Evolutionary conservation across 2,113 vertebrate genomes (phyloP).

Genomic region (Sinocyclocheilus anophthalmus): DNA sequence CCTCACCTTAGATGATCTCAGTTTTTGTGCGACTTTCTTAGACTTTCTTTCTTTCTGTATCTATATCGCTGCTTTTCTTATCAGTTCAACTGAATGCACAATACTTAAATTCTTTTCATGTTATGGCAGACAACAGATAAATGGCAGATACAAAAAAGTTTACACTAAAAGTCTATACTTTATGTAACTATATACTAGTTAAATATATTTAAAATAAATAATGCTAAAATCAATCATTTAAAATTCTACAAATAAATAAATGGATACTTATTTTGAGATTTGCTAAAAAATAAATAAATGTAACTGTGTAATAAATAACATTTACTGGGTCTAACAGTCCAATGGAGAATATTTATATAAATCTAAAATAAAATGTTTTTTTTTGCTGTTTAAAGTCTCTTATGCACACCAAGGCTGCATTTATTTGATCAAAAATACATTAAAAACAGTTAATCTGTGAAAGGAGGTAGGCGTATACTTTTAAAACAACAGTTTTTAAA

Average conservation of each 20-base stretch:
- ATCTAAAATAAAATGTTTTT: too few relatives aligned
- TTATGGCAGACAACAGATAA: background rate
- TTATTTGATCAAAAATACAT: background rate
- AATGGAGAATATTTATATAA: too few relatives aligned
- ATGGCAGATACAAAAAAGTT: background rate
- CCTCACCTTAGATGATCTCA: slow-evolving; percentile 7
- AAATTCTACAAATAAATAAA: background rate
- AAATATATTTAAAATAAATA: background rate
- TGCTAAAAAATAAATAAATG: background rate
- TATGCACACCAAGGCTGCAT: background rate
- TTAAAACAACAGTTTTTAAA: too few relatives aligned
- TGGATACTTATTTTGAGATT: background rate
- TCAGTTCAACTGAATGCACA: background rate
- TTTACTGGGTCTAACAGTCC: too few relatives aligned
- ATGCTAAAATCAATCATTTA: background rate
- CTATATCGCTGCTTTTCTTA: background rate
- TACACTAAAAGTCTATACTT: background rate
- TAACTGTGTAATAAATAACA: background rate
- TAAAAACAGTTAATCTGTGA: background rate
- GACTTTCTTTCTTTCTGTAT: background rate
- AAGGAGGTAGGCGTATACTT: too few relatives aligned
- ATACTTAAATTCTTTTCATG: background rate
- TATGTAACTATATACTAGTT: background rate
- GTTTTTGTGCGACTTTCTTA: background rate
- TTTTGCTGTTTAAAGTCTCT: background rate